Evolutionary conservation across 2,888 invertebrate species (phyloP), one percentile per base, ranked within the genome.

Genomic region (Hecatera dysodea): DNA sequence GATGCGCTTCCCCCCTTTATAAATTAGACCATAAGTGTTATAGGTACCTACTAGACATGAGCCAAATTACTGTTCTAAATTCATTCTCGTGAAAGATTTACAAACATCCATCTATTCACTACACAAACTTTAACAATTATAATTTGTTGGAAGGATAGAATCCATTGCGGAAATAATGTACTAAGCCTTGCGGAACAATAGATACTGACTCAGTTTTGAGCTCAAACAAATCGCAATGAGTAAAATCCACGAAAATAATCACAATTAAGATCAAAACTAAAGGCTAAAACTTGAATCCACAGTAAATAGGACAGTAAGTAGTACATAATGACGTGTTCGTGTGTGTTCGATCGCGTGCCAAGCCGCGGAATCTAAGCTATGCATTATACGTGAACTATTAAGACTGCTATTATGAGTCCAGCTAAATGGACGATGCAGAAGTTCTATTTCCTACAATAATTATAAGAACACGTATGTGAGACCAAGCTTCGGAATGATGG

Each of bases 361-460:
- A 33, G 42, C 36, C 29, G 66, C 11, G 67, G 69, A 82, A 82
- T 81, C 64, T 50, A 67, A 67, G 53, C 78, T 72, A 81, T 77
- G 81, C 44, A 75, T 81, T 81, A 81, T 76, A 81, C 78, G 77
- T 81, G 81, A 78, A 78, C 81, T 72, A 81, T 81, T 76, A 78
- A 81, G 15, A 44, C 48, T 55, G 57, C 2, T 61, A 77, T 81
- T 67, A 65, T 6, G n/a, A 62, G 0, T 12, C 42, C 62, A 17
- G 2, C 24, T 1, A n/a, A 48, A 33, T 42, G 4, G 9, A 44
- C 27, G 3, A 46, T 7, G 6, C 81, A 78, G 78, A 64, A 78
- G 67, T 50, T 42, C 61, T 48, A 61, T 46, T 76, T 33, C 22
- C 15, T 29, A 19, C 42, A 56, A 17, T 8, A 36, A 22, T 50